Base-by-base conservation (phyloP, 2,888 invertebrate genomes). In the Oxycera nigricornis region DNA sequence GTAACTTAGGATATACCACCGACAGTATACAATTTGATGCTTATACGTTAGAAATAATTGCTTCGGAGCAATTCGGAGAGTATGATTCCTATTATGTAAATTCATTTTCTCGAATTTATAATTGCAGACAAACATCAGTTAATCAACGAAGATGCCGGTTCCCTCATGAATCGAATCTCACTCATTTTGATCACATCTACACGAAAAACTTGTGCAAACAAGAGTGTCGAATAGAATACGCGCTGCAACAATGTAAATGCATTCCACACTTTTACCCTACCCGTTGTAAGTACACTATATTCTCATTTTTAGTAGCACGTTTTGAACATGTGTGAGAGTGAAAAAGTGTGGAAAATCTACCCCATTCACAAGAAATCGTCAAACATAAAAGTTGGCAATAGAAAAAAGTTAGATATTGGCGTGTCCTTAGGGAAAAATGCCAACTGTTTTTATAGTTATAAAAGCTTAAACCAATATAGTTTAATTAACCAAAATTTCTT, bases 241-340 rank as follows among this genome's bases (percentile, higher is more conserved):
- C 83, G 0, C 82, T 80, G 30, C 78, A 79, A 35, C 76, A 80
- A 11, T 86, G 86, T 72, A 81, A 82, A 76, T 86, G 85, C 50
- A 85, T 86, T 77, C 86, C 85, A 1, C 85, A 86, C 76, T 86
- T 86, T 75, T 86, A 85, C 79, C 84, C 85, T 1, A 86, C 85
- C 77, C 79, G 79, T 65, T 79, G 84, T 83, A 77, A 79, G 79
- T 77, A n/a, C n/a, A n/a, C n/a, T n/a, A n/a, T n/a, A n/a, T n/a
- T n/a, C n/a, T n/a, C n/a, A n/a, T n/a, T n/a, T n/a, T n/a, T n/a
- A n/a, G n/a, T n/a, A n/a, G n/a, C n/a, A n/a, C n/a, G n/a, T n/a
- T n/a, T n/a, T n/a, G n/a, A n/a, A n/a, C n/a, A n/a, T n/a, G n/a
- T n/a, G n/a, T n/a, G n/a, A n/a, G n/a, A n/a, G n/a, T n/a, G n/a